A percentile compares a stretch with the other conserved stretches of the same genome.
Evolutionary conservation across 1,140 invertebrate genomes (phyloP).

Genomic region (Meloidogyne floridensis): DNA sequence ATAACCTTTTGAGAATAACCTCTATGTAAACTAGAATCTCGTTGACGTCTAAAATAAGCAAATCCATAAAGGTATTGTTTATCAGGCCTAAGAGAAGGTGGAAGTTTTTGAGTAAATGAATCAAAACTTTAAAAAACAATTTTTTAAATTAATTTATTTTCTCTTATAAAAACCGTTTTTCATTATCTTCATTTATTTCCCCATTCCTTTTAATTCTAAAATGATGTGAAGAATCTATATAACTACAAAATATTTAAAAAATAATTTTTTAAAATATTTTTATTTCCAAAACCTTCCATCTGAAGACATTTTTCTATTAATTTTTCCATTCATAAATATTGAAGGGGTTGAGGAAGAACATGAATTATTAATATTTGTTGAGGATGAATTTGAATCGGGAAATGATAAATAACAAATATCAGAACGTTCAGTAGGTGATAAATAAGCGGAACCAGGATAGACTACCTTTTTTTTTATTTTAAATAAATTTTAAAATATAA

Average conservation of each 20-base stretch:
- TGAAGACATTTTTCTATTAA: conserved; percentile 9
- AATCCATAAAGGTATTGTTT: conserved; percentile 77
- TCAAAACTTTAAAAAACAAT: conserved; percentile 20
- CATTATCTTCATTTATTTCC: conserved; percentile 9
- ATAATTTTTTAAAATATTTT: background rate
- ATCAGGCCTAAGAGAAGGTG: conserved; percentile 31
- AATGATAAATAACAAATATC: conserved; percentile 47
- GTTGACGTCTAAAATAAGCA: conserved; percentile 96
- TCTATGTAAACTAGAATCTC: conserved; percentile 85
- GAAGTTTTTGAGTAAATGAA: conserved; percentile 17
- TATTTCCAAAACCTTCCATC: background rate
- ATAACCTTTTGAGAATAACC: conserved; percentile 91
- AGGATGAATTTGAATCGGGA: conserved; percentile 44
- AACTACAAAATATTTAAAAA: conserved; percentile 2
- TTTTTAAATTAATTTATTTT: background rate
- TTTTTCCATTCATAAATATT: background rate
- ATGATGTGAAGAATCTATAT: conserved; percentile 41
- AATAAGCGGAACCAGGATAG: conserved; percentile 39
- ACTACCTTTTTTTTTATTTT: conserved; percentile 21
- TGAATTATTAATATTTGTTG: background rate
- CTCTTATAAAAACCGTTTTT: conserved; percentile 6
- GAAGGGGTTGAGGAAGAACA: background rate
- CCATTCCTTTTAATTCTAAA: conserved; percentile 36
- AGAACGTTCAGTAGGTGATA: conserved; percentile 35
- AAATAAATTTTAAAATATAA: background rate